Percentiles rank a stretch among this genome's conserved stretches.
These are phyloP conservation scores for Tetranychus urticae DNA, from an alignment of 1,140 invertebrate genomes.

Conservation along the genomic window DNA sequence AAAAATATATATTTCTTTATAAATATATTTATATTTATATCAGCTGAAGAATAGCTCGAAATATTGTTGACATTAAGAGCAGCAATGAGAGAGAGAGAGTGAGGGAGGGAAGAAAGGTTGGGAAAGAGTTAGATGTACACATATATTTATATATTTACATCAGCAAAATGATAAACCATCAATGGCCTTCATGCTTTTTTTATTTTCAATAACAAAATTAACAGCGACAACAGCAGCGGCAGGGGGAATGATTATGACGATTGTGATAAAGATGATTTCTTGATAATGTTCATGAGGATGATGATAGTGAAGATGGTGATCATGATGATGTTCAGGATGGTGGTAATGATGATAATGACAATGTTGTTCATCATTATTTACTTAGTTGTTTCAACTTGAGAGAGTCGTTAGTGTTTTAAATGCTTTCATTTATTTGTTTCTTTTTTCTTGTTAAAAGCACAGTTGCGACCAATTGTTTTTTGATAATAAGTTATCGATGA, in stretches of 20 bases:
- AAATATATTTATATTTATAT: too few relatives aligned
- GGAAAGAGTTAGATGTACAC: background rate
- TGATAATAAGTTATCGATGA: too few relatives aligned
- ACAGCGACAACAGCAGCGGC: background rate
- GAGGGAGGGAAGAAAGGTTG: background rate
- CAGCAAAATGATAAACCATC: background rate
- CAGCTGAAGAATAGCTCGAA: background rate
- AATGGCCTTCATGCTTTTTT: too few relatives aligned
- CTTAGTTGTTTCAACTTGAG: too few relatives aligned
- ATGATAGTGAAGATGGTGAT: too few relatives aligned
- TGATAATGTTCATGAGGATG: background rate
- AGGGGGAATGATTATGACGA: background rate
- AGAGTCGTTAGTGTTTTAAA: too few relatives aligned
- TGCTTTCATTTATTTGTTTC: too few relatives aligned
- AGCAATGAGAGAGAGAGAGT: background rate
- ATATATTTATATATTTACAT: background rate
- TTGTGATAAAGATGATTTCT: background rate
- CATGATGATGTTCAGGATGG: too few relatives aligned
- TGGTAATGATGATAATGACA: too few relatives aligned
- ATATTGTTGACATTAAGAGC: background rate
- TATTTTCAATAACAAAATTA: background rate
- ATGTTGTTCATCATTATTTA: too few relatives aligned
- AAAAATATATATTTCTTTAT: background rate
- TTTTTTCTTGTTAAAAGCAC: too few relatives aligned
- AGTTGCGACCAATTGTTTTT: too few relatives aligned